Conservation (phyloP, 2,113 vertebrate genomes). For the Ctenomys sociabilis region DNA sequence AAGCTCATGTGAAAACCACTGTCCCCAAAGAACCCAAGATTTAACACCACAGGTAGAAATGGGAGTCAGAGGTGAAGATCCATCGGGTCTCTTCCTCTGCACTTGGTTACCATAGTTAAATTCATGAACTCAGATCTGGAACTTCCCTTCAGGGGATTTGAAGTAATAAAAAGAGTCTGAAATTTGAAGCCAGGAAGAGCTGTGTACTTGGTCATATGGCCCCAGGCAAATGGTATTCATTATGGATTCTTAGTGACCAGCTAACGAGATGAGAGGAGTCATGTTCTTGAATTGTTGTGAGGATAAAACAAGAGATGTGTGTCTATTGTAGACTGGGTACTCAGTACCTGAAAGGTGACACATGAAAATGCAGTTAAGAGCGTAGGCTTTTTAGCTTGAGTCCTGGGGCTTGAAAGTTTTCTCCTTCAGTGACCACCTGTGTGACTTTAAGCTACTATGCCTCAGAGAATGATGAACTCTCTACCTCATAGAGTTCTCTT, state of each 20-base stretch:
- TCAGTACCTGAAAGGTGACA: neutral
- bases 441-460: neutral
- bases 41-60: neutral
- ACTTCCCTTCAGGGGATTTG: neutral
- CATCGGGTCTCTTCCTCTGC: neutral
- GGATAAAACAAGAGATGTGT: neutral
- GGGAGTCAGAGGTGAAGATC: neutral
- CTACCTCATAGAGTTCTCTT: neutral
- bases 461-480: fast-evolving
- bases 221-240: neutral
- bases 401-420: neutral
- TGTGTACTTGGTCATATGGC: neutral
- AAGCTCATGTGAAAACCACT: neutral
- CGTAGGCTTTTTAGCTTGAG: neutral
- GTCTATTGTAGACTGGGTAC: neutral
- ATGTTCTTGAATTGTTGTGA: neutral
- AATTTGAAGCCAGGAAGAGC: neutral
- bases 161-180: neutral
- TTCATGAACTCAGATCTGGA: neutral
- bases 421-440: neutral
- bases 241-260: neutral
- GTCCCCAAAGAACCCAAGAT: neutral
- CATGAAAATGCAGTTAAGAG: neutral
- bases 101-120: neutral
- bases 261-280: neutral